These are phyloP conservation scores for Tubulanus polymorphus DNA, from an alignment of 2,888 invertebrate genomes.

Conservation along the genomic window DNA sequence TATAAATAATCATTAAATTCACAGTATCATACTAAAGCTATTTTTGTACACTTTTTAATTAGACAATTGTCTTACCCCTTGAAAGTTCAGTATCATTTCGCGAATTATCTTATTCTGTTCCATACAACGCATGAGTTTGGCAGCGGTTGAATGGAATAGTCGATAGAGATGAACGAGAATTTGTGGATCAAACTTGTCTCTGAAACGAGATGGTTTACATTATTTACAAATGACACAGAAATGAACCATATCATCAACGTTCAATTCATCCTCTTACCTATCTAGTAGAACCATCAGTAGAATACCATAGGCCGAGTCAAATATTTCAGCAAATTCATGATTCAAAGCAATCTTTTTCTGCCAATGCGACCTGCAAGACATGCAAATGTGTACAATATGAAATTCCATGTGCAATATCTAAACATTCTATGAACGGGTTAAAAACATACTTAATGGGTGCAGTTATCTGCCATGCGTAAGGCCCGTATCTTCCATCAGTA, in stretches of 20 bases:
- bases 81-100: slow-evolving; percentile 11
- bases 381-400: not conserved
- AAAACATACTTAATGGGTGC: slow-evolving; percentile 33
- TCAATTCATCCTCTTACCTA: slow-evolving; percentile 25
- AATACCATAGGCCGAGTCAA: slow-evolving; percentile 34
- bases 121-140: slow-evolving; percentile 2
- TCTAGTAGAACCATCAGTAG: slow-evolving; percentile 34
- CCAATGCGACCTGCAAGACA: slow-evolving; percentile 26
- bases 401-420: not conserved
- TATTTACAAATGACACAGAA: too few species aligned
- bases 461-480: slow-evolving; percentile 43
- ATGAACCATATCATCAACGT: too few species aligned
- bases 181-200: not conserved
- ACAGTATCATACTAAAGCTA: too few species aligned
- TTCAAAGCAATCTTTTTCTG: slow-evolving; percentile 34
- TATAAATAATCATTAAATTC: too few species aligned
- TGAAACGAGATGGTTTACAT: too few species aligned
- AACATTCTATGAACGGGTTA: not conserved
- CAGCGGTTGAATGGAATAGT: slow-evolving; percentile 10
- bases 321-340: slow-evolving; percentile 33
- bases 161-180: slow-evolving; percentile 7
- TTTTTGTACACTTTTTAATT: too few species aligned
- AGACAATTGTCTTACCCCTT: slow-evolving; percentile 5
- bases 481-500: slow-evolving; percentile 30
- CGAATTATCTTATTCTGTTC: slow-evolving; percentile 8